These are phyloP conservation scores for Aethina tumida DNA, from an alignment of 1,140 invertebrate genomes.

Conservation along the genomic window DNA sequence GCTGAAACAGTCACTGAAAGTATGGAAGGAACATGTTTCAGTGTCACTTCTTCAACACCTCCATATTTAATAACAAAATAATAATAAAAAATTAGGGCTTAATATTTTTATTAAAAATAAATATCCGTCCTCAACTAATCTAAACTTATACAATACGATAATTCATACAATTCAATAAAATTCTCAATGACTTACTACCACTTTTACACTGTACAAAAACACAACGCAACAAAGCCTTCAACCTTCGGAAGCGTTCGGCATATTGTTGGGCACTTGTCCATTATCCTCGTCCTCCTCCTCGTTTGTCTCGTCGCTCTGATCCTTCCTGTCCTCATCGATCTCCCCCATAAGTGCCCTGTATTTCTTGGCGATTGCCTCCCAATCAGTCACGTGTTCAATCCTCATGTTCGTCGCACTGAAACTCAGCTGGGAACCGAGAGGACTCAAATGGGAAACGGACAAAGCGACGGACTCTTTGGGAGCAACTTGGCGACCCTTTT, in stretches of 20 bases:
- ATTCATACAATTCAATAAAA: background rate
- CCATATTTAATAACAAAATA: slow-evolving; percentile 42
- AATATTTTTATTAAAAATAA: slow-evolving; percentile 3
- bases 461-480: slow-evolving; percentile 70
- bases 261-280: slow-evolving; percentile 21
- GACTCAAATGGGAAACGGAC: slow-evolving; percentile 66
- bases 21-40: slow-evolving; percentile 37
- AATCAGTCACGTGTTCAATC: slow-evolving; percentile 86
- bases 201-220: slow-evolving; percentile 4
- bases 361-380: slow-evolving; percentile 80
- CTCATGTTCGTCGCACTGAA: slow-evolving; percentile 55
- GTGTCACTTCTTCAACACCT: slow-evolving; percentile 40
- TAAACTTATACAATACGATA: no score
- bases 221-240: slow-evolving; percentile 5
- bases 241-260: slow-evolving; percentile 14
- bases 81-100: no score
- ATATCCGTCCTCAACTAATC: background rate
- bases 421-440: slow-evolving; percentile 71
- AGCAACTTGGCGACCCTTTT: slow-evolving; percentile 62
- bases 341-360: slow-evolving; percentile 72
- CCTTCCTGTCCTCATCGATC: slow-evolving; percentile 45
- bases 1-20: slow-evolving; percentile 28
- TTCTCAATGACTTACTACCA: background rate
- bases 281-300: slow-evolving; percentile 39
- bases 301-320: slow-evolving; percentile 42